A percentile compares a stretch with the other conserved stretches of the same genome.
These are phyloP conservation scores for Threskiornis aethiopicus DNA, from an alignment of 2,797 vertebrate species.

Conservation along the genomic window DNA sequence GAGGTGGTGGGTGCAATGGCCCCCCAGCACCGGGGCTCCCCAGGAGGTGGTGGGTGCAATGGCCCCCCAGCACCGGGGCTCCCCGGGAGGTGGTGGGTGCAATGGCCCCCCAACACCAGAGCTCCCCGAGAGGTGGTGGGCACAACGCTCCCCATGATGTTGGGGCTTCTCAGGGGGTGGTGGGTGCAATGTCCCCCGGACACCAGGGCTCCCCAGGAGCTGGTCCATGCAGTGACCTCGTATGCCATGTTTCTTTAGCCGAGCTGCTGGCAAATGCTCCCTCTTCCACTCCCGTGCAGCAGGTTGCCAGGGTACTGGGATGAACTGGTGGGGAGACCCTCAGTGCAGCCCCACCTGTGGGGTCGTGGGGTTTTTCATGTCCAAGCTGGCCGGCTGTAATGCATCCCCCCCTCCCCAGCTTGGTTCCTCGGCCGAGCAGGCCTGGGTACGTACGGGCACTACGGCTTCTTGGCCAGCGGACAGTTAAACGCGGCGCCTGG, in stretches of 20 bases:
- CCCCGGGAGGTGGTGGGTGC: not conserved
- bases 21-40: too few relatives aligned
- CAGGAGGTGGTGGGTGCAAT: too few relatives aligned
- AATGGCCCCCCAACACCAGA: accelerated
- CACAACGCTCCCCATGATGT: too few relatives aligned
- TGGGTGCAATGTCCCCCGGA: not conserved
- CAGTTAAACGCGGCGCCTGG: not conserved
- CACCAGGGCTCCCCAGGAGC: not conserved
- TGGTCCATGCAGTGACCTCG: accelerated
- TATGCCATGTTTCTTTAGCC: accelerated
- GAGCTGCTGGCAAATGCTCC: not conserved
- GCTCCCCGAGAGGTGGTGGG: too few relatives aligned
- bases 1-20: too few relatives aligned
- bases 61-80: too few relatives aligned
- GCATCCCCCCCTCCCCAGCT: not conserved
- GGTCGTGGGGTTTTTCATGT: not conserved
- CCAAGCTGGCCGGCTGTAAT: not conserved
- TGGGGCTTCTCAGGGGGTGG: too few relatives aligned
- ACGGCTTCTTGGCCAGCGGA: not conserved
- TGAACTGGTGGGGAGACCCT: not conserved
- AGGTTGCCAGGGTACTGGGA: not conserved
- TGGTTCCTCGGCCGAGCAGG: not conserved
- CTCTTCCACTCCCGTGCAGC: not conserved
- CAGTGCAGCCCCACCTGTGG: not conserved
- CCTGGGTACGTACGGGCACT: not conserved